Evolutionary conservation across 2,797 vertebrate species (phyloP).

Genomic region (Galagoides demidoff): DNA sequence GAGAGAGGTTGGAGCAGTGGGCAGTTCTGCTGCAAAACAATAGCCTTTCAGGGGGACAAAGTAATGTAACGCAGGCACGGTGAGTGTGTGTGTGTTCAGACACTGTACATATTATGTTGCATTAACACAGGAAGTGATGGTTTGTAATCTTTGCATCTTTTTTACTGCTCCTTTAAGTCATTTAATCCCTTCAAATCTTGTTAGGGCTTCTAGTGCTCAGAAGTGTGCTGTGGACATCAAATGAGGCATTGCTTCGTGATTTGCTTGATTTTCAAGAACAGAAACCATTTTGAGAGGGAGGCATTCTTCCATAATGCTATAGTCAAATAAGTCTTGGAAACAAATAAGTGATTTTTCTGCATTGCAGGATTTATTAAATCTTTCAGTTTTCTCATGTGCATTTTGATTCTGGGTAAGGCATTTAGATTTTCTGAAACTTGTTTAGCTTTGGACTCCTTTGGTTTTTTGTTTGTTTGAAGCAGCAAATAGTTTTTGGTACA

Average conservation of each 20-base stretch:
- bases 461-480: neutral
- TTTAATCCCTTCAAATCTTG: neutral
- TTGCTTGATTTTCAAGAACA: neutral
- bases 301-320: neutral
- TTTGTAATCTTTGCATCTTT: neutral
- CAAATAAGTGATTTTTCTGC: neutral
- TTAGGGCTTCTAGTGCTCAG: neutral
- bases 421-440: slow-evolving; percentile 40
- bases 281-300: neutral
- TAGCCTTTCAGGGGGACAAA: neutral
- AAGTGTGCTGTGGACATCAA: neutral
- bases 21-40: neutral
- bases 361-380: neutral
- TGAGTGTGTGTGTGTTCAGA: neutral
- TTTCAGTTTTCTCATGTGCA: neutral
- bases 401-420: neutral
- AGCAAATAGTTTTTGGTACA: neutral
- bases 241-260: neutral
- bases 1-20: neutral
- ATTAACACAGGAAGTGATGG: neutral
- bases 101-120: neutral
- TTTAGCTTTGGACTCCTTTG: neutral
- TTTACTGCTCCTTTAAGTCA: neutral
- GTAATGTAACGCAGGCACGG: neutral
- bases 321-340: slow-evolving; percentile 4